Evolutionary conservation across 2,797 vertebrate species (phyloP), one percentile per base, ranked within the genome.

Genomic region (Pogoniulus pusillus): DNA sequence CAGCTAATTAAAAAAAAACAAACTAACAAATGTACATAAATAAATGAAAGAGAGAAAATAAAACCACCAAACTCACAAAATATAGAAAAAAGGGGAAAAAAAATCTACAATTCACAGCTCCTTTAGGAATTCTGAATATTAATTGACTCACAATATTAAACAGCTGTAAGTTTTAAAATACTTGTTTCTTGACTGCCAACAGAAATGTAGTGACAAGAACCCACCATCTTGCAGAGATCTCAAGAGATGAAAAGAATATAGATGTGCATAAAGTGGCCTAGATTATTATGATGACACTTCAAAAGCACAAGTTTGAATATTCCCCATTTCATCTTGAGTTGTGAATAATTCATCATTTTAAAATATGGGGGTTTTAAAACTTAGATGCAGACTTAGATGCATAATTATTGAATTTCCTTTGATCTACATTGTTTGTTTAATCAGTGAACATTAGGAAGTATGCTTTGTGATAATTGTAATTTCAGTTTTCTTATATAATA

Each of bases 331-430:
- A 90, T 94, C 95, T 88, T 82, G 13, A 90, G 45, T 53, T 90
- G 91, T 96, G 96, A 96, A 96, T 97, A 96, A 97, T 97, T 96
- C 86, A 96, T 96, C 22, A 66, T 66, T 93, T 86, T 77, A 71
- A 94, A 96, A 93, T 51, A 92, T 35, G 26, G 22, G 9, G 18
- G 32, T 78, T 95, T 89, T 68, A 72, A 89, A 89, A 82, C 43
- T 89, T 87, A 85, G 91, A 87, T 91, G 57, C 74, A 91, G 78
- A 82, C 77, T 89, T 37, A 82, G 91, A 93, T 93, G 94, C 89
- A 87, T 93, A 95, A 94, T 96, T 96, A 94, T 68, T 93, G 92
- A 81, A 47, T 93, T 94, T 92, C 76, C 93, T 97, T 95, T 97
- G 96, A 97, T 95, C 76, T 26, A 41, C 29, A n/a, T 57, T 94